Conservation (phyloP, 1,140 invertebrate species). For the Atta cephalotes region DNA sequence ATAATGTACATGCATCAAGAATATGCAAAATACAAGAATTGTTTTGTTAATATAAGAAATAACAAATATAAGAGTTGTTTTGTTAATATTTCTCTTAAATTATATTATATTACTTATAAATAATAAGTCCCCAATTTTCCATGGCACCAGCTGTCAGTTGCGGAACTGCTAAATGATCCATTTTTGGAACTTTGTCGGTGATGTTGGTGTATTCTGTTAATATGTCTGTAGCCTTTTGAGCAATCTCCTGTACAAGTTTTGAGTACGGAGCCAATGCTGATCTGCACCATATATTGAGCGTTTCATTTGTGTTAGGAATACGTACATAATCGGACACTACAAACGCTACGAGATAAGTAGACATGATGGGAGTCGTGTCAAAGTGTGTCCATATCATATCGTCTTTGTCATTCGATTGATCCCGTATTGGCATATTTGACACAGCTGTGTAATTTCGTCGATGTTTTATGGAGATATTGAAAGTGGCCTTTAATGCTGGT, state of each 20-base stretch:
- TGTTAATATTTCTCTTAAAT: background rate
- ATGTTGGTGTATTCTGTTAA: conserved; percentile 77
- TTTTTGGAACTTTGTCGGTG: conserved; percentile 79
- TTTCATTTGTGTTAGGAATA: conserved; percentile 69
- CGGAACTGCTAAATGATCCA: conserved; percentile 91
- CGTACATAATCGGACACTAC: conserved; percentile 89
- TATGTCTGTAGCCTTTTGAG: conserved; percentile 77
- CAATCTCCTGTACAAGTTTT: conserved; percentile 80
- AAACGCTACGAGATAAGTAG: conserved; percentile 92
- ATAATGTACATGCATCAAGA: background rate
- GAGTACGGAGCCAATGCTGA: conserved; percentile 87
- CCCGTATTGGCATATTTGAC: conserved; percentile 85
- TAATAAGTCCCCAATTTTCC: conserved; percentile 93
- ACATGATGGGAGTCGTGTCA: conserved; percentile 86
- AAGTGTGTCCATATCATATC: conserved; percentile 46
- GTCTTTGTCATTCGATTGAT: conserved; percentile 65
- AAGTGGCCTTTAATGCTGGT: conserved; percentile 88
- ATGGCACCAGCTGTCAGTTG: conserved; percentile 94
- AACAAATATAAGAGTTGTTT: background rate
- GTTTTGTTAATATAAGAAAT: background rate
- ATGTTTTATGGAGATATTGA: conserved; percentile 87
- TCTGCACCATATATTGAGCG: conserved; percentile 85
- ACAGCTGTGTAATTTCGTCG: conserved; percentile 81
- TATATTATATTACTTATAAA: conserved; percentile 86
- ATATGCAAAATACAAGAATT: background rate